Conservation (phyloP, 2,797 vertebrate species). For the Dallia pectoralis region DNA sequence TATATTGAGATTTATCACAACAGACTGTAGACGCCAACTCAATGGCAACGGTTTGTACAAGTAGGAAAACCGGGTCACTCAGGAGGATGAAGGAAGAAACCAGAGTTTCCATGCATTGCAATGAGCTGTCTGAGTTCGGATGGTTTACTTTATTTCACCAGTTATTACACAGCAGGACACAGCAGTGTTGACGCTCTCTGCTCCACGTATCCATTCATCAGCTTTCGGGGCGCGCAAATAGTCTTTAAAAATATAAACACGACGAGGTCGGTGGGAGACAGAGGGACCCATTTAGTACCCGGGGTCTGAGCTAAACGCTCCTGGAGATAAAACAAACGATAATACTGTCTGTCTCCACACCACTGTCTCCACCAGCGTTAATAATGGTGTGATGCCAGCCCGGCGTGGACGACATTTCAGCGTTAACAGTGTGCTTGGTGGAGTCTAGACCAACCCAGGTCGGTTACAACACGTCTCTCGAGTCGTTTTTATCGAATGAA, state of each 20-base stretch:
- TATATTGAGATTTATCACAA: conserved; percentile 5
- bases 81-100: conserved; percentile 79
- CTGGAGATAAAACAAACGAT: conserved; percentile 97
- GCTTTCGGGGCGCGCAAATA: conserved; percentile 87
- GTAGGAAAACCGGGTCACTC: conserved; percentile 72
- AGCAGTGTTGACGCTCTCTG: conserved; percentile 89
- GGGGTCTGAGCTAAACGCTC: conserved; percentile 84
- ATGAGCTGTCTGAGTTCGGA: conserved; percentile 32
- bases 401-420: conserved; percentile 34
- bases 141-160: conserved; percentile 94
- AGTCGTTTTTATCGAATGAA: background rate
- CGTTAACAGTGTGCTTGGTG: background rate
- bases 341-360: conserved; percentile 93
- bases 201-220: conserved; percentile 95
- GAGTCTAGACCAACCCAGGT: background rate
- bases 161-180: conserved; percentile 86
- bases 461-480: background rate
- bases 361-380: conserved; percentile 91
- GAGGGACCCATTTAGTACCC: conserved; percentile 91
- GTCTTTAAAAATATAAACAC: conserved; percentile 98
- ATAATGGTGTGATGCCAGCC: conserved; percentile 84
- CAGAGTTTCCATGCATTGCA: conserved; percentile 72
- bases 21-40: background rate
- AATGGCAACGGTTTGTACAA: background rate
- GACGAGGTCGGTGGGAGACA: conserved; percentile 80